Conservation (phyloP, 2,797 vertebrate species). For the Avahi laniger region DNA sequence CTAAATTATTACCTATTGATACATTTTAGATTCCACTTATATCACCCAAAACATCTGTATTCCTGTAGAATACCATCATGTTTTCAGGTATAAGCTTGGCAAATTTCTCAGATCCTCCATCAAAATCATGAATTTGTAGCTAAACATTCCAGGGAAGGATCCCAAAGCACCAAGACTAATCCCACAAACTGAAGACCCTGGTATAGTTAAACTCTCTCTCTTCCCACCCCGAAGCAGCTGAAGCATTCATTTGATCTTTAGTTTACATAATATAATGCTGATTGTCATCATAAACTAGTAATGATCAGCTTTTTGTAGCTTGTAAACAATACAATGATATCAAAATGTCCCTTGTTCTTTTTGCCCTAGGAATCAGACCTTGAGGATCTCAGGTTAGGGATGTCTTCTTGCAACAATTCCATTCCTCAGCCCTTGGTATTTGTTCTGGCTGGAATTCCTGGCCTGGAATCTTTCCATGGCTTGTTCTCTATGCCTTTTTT, state of each 20-base stretch:
- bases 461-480: constrained; percentile 52
- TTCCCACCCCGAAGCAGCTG: neutral
- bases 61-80: neutral
- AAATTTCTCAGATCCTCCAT: neutral
- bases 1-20: neutral
- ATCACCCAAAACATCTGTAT: neutral
- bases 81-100: neutral
- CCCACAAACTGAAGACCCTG: neutral
- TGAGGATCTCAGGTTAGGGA: neutral
- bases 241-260: neutral
- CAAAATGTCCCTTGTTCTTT: neutral
- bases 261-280: neutral
- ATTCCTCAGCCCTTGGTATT: constrained; percentile 57
- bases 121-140: neutral
- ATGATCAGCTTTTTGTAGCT: neutral
- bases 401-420: constrained; percentile 65
- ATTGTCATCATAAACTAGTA: neutral
- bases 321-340: neutral
- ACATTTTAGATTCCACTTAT: neutral
- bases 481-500: constrained; percentile 69
- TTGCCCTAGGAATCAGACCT: constrained; percentile 28
- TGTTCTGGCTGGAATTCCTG: constrained; percentile 67
- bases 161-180: neutral
- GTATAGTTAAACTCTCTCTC: neutral
- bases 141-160: neutral